phyloP scores from a whole-genome alignment of 2,888 invertebrate genomes.

The Eupithecia pulchellata region DNA sequence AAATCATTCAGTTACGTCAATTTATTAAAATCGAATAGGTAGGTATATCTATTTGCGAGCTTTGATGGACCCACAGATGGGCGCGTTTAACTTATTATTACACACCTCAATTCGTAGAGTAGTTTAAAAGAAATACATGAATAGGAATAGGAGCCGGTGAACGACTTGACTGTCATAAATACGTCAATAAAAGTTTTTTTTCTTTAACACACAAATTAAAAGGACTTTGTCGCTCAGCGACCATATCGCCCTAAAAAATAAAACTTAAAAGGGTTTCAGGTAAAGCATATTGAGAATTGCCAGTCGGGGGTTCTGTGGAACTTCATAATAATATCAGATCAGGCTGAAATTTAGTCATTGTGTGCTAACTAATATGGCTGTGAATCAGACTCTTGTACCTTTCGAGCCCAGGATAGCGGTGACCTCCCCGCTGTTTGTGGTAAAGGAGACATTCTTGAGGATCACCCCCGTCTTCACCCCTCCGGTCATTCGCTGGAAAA shows the following conservation, averaged over 20 bases:
- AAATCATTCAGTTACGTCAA: neutral
- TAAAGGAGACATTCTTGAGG: conserved; percentile 95
- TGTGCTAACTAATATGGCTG: neutral
- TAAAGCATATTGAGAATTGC: neutral
- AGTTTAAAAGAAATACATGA: neutral
- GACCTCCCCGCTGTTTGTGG: conserved; percentile 96
- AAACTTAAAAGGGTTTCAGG: no score
- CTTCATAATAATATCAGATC: neutral
- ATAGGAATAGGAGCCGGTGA: neutral
- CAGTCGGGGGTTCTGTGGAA: neutral
- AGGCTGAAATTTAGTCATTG: neutral
- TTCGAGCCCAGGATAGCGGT: conserved; percentile 97
- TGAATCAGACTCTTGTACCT: conserved; percentile 81
- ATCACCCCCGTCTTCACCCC: conserved; percentile 94
- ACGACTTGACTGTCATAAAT: no score
- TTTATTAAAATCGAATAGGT: neutral
- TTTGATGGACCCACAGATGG: neutral
- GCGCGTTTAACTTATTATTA: neutral
- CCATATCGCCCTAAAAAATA: no score
- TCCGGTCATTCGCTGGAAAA: conserved; percentile 90
- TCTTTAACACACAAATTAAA: no score
- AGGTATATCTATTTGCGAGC: neutral
- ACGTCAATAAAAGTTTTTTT: no score
- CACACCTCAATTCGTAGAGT: neutral
- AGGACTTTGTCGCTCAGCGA: no score